Evolutionary conservation across 2,797 vertebrate species (phyloP).

Genomic region (Trematomus bernacchii): DNA sequence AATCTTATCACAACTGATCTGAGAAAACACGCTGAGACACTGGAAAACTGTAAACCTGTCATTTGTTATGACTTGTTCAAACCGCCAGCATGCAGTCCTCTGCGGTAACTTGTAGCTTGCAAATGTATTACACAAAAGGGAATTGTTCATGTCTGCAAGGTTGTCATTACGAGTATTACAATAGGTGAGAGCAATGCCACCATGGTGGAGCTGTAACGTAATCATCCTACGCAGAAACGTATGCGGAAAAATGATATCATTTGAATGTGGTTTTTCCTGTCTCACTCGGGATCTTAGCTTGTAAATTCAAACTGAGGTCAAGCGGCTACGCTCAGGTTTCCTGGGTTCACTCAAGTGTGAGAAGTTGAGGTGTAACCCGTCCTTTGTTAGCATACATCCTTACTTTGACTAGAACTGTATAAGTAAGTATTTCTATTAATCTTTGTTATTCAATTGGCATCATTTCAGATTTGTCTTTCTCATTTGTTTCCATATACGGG

Average conservation of each 20-base stretch:
- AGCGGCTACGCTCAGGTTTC: constrained; percentile 51
- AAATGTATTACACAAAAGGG: constrained; percentile 43
- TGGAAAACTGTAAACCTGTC: constrained; percentile 26
- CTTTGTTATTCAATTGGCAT: background rate
- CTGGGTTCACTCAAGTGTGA: constrained; percentile 39
- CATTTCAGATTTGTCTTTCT: constrained; percentile 22
- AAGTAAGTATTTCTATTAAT: background rate
- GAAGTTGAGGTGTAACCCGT: constrained; percentile 16
- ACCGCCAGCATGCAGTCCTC: constrained; percentile 31
- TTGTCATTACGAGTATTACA: constrained; percentile 45
- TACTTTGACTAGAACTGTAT: background rate
- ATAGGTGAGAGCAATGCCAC: constrained; percentile 20
- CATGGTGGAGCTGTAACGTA: constrained; percentile 2
- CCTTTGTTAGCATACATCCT: constrained; percentile 1
- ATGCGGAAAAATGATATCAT: constrained; percentile 21
- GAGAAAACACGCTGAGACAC: constrained; percentile 28
- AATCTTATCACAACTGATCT: constrained; percentile 33
- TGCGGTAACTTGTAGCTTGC: constrained; percentile 43
- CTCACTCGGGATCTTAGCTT: constrained; percentile 19
- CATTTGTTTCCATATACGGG: constrained; percentile 50
- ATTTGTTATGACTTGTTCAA: constrained; percentile 54
- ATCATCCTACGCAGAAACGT: constrained; percentile 14
- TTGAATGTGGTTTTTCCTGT: constrained; percentile 43
- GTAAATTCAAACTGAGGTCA: constrained; percentile 62
- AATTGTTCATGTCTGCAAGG: constrained; percentile 33